Evolutionary conservation across 2,113 vertebrate genomes (phyloP), one percentile per base, ranked within the genome.

Genomic region (Otus sunia): DNA sequence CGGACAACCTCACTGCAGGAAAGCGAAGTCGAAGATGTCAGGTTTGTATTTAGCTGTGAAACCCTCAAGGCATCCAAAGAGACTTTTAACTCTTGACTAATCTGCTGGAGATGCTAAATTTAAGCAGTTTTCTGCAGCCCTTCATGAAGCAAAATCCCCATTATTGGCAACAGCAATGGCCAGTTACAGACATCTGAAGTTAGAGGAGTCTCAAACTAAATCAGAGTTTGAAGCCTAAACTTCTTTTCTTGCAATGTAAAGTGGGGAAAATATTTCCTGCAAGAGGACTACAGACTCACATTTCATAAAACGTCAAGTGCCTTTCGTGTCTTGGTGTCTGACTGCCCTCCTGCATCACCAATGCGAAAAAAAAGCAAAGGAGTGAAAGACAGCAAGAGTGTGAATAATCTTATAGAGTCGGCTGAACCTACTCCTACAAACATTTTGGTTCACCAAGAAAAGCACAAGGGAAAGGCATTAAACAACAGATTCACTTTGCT

Each of bases 391-490:
- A 75, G 77, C 45, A 45, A 68, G 64, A 86, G 37, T 50, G 60
- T 63, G 55, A 94, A 88, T 36, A 60, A 85, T 77, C 69, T 30
- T 9, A 34, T 2, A 10, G 3, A 82, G 66, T 16, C 4, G 1
- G 60, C 36, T 64, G 64, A 91, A 91, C 55, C 36, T 45, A 82
- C 79, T 69, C 87, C 79, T 78, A 85, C 69, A 55, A 30, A 86
- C 60, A 27, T 30, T 56, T 72, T 66, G 39, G 34, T 78, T 77
- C 84, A 79, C 45, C 52, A n/a, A 72, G 56, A 79, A 93, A 93
- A 86, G 75, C 95, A 89, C 62, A 86, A 86, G 80, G 64, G 30
- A 86, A 95, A 89, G 52, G 72, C 72, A 80, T 86, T 86, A 89
- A 78, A 75, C 56, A 88, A 75, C 62, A 72, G 67, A 62, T 47